phyloP scores from a whole-genome alignment of 2,888 invertebrate genomes.

The Aquatica leii region DNA sequence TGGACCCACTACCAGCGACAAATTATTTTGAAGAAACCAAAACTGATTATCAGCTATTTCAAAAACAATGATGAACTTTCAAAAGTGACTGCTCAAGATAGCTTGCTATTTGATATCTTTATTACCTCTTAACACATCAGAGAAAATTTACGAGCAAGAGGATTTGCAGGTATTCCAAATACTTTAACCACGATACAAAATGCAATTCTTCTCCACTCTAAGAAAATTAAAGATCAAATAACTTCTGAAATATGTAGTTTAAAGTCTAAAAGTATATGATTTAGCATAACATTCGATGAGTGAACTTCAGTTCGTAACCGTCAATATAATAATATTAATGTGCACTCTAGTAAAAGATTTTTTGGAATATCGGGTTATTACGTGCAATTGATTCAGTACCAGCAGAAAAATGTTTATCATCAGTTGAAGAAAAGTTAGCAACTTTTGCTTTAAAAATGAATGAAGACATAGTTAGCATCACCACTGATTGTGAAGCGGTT shows the following conservation, averaged over 20 bases:
- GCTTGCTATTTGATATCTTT: slow-evolving; percentile 4
- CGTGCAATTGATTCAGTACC: slow-evolving; percentile 10
- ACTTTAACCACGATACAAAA: background rate
- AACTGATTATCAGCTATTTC: no score
- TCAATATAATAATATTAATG: slow-evolving; percentile 2
- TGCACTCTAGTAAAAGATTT: slow-evolving; percentile 2
- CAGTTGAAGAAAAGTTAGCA: slow-evolving; percentile 3
- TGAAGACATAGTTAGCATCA: slow-evolving; percentile 14
- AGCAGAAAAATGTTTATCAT: slow-evolving; percentile 8
- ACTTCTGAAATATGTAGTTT: no score
- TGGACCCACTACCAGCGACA: background rate
- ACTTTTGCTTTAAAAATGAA: slow-evolving; percentile 10
- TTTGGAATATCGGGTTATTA: slow-evolving; percentile 10
- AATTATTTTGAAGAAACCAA: no score
- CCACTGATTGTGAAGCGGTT: slow-evolving; percentile 22
- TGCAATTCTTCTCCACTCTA: background rate
- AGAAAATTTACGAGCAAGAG: slow-evolving; percentile 1
- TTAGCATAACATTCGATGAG: slow-evolving; percentile 4
- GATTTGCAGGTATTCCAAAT: slow-evolving; percentile 4
- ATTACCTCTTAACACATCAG: slow-evolving; percentile 1
- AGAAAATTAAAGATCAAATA: slow-evolving; percentile 1
- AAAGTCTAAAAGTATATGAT: background rate
- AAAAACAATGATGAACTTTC: background rate
- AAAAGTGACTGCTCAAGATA: slow-evolving; percentile 7
- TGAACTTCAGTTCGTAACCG: slow-evolving; percentile 1